Percentiles rank a stretch among this genome's conserved stretches.
These are phyloP conservation scores for Drosophila sulfurigaster DNA, from an alignment of 1,140 invertebrate species.

Conservation along the genomic window DNA sequence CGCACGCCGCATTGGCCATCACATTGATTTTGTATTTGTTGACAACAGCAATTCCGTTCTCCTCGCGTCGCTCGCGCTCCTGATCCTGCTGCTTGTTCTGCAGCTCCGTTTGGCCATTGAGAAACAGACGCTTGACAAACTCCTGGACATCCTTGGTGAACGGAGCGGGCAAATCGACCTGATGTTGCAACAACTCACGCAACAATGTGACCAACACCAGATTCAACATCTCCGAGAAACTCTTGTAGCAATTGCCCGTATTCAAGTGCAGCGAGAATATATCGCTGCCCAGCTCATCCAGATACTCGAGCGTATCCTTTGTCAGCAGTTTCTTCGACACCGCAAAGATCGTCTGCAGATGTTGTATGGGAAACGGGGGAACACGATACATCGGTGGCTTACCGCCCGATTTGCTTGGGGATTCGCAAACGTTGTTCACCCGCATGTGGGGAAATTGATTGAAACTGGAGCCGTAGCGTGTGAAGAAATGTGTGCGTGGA, in stretches of 20 bases:
- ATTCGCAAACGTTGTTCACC: constrained; percentile 86
- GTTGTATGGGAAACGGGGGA: constrained; percentile 89
- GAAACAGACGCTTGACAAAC: constrained; percentile 92
- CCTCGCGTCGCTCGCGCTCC: constrained; percentile 92
- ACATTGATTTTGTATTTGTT: constrained; percentile 98
- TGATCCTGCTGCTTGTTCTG: constrained; percentile 93
- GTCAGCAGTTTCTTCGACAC: constrained; percentile 95
- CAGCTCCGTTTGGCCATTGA: constrained; percentile 96
- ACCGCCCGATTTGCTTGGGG: constrained; percentile 87
- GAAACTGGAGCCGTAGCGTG: constrained; percentile 96
- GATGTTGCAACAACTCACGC: constrained; percentile 95
- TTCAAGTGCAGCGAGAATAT: constrained; percentile 88
- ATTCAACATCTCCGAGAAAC: constrained; percentile 97
- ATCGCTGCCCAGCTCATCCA: constrained; percentile 94
- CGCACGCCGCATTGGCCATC: constrained; percentile 98
- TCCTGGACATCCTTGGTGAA: constrained; percentile 96
- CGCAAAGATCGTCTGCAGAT: constrained; percentile 91
- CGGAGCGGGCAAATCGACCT: constrained; percentile 93
- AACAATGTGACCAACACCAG: constrained; percentile 96
- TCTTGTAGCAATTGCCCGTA: constrained; percentile 89
- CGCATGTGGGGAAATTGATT: constrained; percentile 93
- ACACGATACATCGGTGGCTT: constrained; percentile 64
- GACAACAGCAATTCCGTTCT: constrained; percentile 89
- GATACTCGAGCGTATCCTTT: constrained; percentile 92
- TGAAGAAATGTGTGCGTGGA: constrained; percentile 94